A percentile compares a stretch with the other conserved stretches of the same genome.
phyloP scores from a whole-genome alignment of 2,888 invertebrate genomes.

The Lissocephala sabroskyi region DNA sequence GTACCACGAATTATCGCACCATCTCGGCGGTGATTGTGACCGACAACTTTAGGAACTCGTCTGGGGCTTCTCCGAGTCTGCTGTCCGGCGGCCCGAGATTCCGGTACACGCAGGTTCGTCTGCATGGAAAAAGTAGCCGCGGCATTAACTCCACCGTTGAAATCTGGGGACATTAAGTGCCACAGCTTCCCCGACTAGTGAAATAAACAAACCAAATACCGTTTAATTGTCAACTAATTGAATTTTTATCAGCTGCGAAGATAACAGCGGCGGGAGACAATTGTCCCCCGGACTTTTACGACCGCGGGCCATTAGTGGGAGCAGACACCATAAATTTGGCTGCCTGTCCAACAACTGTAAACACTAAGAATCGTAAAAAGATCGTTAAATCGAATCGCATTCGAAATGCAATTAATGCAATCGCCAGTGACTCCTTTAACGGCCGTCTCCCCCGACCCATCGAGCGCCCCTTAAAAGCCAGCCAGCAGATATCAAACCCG shows the following conservation, averaged over 20 bases:
- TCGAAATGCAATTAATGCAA: slow-evolving; percentile 15
- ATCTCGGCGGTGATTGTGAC: slow-evolving; percentile 38
- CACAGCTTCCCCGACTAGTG: neutral
- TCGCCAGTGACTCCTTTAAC: slow-evolving; percentile 10
- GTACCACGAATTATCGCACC: slow-evolving; percentile 21
- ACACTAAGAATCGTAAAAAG: slow-evolving; percentile 7
- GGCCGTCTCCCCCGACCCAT: neutral
- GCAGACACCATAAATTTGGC: no score
- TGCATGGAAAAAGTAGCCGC: slow-evolving; percentile 28
- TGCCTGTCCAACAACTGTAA: slow-evolving; percentile 5
- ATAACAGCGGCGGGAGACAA: neutral
- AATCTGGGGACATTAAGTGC: slow-evolving; percentile 35
- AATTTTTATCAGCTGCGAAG: slow-evolving; percentile 5
- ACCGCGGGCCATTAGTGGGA: neutral
- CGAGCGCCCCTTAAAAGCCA: no score
- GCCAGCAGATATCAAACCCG: neutral
- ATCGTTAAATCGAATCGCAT: neutral
- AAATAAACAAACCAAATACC: slow-evolving; percentile 1
- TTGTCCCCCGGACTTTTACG: neutral
- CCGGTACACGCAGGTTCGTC: slow-evolving; percentile 30
- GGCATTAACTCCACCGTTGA: slow-evolving; percentile 56
- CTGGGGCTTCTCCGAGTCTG: slow-evolving; percentile 45
- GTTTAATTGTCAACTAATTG: slow-evolving; percentile 1
- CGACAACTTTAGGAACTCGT: slow-evolving; percentile 54
- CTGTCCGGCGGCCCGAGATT: slow-evolving; percentile 45